Evolutionary conservation across 2,888 invertebrate species (phyloP), one percentile per base, ranked within the genome.

Genomic region (Schrankia costaestrigalis): DNA sequence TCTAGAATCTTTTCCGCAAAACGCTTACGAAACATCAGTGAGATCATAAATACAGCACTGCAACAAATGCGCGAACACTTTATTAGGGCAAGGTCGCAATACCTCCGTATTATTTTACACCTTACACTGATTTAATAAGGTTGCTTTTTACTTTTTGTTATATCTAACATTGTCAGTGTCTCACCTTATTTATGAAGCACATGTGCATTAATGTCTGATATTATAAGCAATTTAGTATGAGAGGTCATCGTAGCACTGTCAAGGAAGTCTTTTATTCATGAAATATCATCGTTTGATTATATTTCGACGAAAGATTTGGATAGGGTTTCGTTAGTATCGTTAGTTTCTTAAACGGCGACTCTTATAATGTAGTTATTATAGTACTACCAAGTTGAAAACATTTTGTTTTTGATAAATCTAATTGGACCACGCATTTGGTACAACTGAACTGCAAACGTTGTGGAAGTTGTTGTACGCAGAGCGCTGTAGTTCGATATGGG

Each of bases 41-140:
- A n/a, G n/a, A n/a, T n/a, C n/a, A n/a, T n/a, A 56, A 60, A 60
- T 57, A 63, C 55, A 71, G 68, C 74, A 70, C 61, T 69, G 63
- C 61, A 62, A 42, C 45, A 47, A 56, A 51, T 65, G 71, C 71
- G 74, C 69, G 45, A 53, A 48, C 76, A 71, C 49, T 62, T 63
- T 76, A 73, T 73, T 76, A 55, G 80, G 79, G 66, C 83, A 83
- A 82, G 82, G 84, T 64, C 64, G 47, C 25, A 18, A n/a, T 15
- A 12, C 13, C 26, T 32, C 17, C 14, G 24, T 33, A 28, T 37
- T 17, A 35, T 41, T 40, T 35, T 35, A 38, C 25, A 51, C 44
- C 45, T 53, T 63, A 53, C 24, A 11, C 29, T 15, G 27, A 24
- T 14, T 0, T 0, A 1, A 14, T 40, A 64, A 51, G 51, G 46